phyloP scores from a whole-genome alignment of 35 echinoderm and acorn worm genomes.

The Chiridota heheva region DNA sequence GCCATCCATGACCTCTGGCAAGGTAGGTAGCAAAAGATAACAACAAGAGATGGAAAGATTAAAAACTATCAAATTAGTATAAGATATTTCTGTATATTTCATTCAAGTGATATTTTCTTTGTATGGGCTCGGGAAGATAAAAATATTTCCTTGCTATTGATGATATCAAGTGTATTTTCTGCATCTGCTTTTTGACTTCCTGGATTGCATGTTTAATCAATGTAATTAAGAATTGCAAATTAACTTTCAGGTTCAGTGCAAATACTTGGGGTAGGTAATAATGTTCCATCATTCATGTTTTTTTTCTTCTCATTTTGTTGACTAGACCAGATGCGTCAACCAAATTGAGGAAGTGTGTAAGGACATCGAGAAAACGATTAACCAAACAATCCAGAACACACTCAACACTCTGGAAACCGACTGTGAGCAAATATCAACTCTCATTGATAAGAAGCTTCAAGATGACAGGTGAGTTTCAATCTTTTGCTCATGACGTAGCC shows the following conservation, averaged over 20 bases:
- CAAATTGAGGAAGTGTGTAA: constrained; percentile 98
- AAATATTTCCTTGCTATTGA: too few species aligned
- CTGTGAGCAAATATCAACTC: constrained; percentile 78
- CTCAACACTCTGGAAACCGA: constrained; percentile 92
- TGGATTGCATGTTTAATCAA: too few species aligned
- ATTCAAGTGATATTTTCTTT: too few species aligned
- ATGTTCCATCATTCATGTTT: constrained; percentile 6
- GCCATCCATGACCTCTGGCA: constrained; percentile 71
- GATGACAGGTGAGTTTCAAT: constrained; percentile 61
- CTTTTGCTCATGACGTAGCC: not conserved
- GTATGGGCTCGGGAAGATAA: too few species aligned
- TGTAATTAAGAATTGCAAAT: too few species aligned
- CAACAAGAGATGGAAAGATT: too few species aligned
- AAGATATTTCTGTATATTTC: too few species aligned
- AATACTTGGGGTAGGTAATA: not conserved
- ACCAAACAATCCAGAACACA: constrained; percentile 94
- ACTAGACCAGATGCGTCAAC: constrained; percentile 90
- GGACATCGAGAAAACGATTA: constrained; percentile 94
- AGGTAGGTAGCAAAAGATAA: constrained; percentile 33
- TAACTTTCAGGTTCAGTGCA: not conserved
- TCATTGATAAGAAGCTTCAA: constrained; percentile 79
- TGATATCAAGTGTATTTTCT: too few species aligned
- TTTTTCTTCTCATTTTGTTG: constrained; percentile 1
- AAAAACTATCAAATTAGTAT: too few species aligned
- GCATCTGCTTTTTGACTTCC: too few species aligned